phyloP scores from a whole-genome alignment of 2,888 invertebrate genomes.

The Agrochola lota region DNA sequence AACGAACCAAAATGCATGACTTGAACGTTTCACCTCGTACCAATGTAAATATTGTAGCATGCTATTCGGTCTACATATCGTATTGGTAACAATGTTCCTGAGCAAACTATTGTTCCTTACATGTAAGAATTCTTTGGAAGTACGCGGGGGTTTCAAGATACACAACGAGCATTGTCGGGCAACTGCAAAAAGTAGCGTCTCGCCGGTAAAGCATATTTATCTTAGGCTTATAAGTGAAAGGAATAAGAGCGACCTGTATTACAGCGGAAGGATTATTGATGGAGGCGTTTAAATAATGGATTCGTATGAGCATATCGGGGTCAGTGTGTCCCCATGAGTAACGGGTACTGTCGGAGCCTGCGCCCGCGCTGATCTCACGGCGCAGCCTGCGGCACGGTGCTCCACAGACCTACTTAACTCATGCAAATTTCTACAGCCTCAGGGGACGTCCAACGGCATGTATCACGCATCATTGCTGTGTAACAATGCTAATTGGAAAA shows the following conservation, averaged over 20 bases:
- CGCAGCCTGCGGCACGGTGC: constrained; percentile 64
- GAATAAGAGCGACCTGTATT: constrained; percentile 57
- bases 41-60: constrained; percentile 57
- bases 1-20: constrained; percentile 47
- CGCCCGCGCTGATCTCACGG: constrained; percentile 65
- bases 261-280: constrained; percentile 64
- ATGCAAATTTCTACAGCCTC: constrained; percentile 75
- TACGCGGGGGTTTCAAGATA: constrained; percentile 33
- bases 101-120: constrained; percentile 62
- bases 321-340: constrained; percentile 84
- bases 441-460: constrained; percentile 69
- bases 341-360: constrained; percentile 83
- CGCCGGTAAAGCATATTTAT: constrained; percentile 55
- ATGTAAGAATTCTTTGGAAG: constrained; percentile 61
- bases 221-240: constrained; percentile 56
- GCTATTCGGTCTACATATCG: constrained; percentile 58
- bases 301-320: constrained; percentile 81
- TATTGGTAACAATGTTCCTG: constrained; percentile 61
- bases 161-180: constrained; percentile 43
- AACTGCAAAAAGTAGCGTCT: constrained; percentile 63
- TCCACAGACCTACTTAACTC: constrained; percentile 79
- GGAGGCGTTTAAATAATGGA: constrained; percentile 74
- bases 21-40: constrained; percentile 41
- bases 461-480: constrained; percentile 71
- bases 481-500: constrained; percentile 76